Base-by-base conservation (phyloP, 2,797 vertebrate genomes). In the Myiotriccus ornatus region DNA sequence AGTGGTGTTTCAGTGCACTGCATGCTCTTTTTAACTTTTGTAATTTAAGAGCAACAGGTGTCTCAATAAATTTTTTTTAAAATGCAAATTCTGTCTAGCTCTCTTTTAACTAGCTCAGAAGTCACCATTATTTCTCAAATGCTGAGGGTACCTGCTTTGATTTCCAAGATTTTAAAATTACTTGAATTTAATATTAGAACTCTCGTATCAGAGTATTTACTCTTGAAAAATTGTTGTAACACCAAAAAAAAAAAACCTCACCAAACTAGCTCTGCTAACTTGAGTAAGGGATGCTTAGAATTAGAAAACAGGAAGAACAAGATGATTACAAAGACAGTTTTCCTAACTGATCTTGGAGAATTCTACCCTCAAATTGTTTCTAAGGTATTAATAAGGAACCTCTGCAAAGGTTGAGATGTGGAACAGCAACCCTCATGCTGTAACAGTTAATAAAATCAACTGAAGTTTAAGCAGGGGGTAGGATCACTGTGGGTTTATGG, bases 11-110 rank as follows among this genome's bases (percentile, higher is more conserved):
- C 88, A 63, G 67, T 95, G 94, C 95, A 96, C 94, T 87, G 94
- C 46, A 20, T 95, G 92, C 94, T 97, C 97, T 98, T 98, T 98
- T 98, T 97, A 98, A 97, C 74, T 98, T 98, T 97, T 97, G 94
- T 98, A 97, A 97, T 94, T 96, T 96, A 96, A 97, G 93, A 95
- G 86, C 73, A 93, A 92, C 87, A 68, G 90, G 79, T 94, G 93
- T 97, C 80, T 96, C 85, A 98, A 98, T 98, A 98, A 98, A 97
- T 94, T 23, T 90, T 90, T 96, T 97, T 97, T 96, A 53, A 97
- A 94, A 90, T 97, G 96, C 92, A 97, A 41, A 37, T 82, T 93
- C 39, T 89, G 70, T 83, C 44, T 35, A 93, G 56, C 52, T 86
- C 5, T 80, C 87, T 94, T 53, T 79, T 50, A 65, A 86, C 70